Percentiles rank a stretch among this genome's conserved stretches.
Evolutionary conservation across 2,797 vertebrate genomes (phyloP).

Genomic region (Lacerta bilineata): DNA sequence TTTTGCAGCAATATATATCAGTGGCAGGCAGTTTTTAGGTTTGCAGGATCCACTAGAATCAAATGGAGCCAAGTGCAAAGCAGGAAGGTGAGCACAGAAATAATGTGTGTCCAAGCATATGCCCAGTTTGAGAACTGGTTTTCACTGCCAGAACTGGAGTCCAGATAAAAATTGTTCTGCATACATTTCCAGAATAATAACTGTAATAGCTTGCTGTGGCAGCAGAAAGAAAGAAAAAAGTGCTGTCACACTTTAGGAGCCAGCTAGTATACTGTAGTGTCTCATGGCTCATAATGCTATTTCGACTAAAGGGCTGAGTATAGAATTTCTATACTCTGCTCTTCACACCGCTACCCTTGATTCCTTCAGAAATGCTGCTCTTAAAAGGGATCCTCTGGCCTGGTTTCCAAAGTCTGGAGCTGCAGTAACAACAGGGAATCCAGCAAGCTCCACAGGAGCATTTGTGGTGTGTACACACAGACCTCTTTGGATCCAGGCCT

Average conservation of each 20-base stretch:
- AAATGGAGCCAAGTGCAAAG: too few relatives aligned
- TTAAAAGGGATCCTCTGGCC: not conserved
- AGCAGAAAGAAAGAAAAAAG: not conserved
- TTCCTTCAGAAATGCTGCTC: not conserved
- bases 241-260: not conserved
- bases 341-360: not conserved
- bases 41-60: too few relatives aligned
- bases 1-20: not conserved
- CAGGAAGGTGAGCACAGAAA: too few relatives aligned
- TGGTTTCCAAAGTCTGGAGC: not conserved
- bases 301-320: not conserved
- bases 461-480: too few relatives aligned
- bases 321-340: not conserved
- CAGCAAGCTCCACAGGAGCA: not conserved
- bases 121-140: too few relatives aligned
- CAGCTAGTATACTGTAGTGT: not conserved
- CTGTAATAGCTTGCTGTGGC: not conserved
- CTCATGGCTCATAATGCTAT: conserved; percentile 1
- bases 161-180: not conserved
- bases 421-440: not conserved
- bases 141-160: too few relatives aligned
- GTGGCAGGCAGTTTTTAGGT: too few relatives aligned
- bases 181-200: not conserved
- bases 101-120: too few relatives aligned
- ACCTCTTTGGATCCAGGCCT: not conserved